phyloP scores from a whole-genome alignment of 2,113 vertebrate species.

The Siniperca chuatsi region DNA sequence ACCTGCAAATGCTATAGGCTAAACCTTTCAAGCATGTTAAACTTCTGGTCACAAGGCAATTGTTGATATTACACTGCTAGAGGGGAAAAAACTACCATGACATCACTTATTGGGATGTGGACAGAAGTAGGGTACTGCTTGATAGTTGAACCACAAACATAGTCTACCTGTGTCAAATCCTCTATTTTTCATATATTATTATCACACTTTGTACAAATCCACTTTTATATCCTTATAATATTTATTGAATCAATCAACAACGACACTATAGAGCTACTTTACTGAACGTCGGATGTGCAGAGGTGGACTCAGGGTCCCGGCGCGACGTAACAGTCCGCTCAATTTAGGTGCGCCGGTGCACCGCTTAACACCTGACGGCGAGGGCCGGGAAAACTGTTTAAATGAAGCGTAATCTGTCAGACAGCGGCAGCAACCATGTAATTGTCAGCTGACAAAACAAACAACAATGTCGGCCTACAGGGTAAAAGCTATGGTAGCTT shows the following conservation, averaged over 20 bases:
- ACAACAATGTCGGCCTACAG: no score
- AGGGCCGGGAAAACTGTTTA: no score
- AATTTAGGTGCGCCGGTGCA: no score
- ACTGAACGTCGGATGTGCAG: not conserved
- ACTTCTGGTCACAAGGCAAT: no score
- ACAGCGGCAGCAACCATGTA: no score
- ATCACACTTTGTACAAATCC: no score
- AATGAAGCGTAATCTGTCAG: no score
- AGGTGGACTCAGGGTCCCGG: not conserved
- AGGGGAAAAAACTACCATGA: slow-evolving; percentile 38
- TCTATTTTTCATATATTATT: no score
- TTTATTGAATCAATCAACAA: not conserved
- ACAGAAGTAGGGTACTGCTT: slow-evolving; percentile 16
- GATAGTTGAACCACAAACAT: slow-evolving; percentile 3
- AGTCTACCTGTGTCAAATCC: not conserved
- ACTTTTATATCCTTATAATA: no score
- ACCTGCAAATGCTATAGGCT: not conserved
- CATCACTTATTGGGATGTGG: slow-evolving; percentile 58
- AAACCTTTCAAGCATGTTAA: not conserved
- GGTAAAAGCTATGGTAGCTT: no score
- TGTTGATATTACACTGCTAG: slow-evolving; percentile 23
- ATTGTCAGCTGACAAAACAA: no score
- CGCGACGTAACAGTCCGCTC: slow-evolving; percentile 22
- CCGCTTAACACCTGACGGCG: no score
- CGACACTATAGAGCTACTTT: not conserved